Evolutionary conservation across 1,140 invertebrate genomes (phyloP).

Genomic region (Homalodisca vitripennis): DNA sequence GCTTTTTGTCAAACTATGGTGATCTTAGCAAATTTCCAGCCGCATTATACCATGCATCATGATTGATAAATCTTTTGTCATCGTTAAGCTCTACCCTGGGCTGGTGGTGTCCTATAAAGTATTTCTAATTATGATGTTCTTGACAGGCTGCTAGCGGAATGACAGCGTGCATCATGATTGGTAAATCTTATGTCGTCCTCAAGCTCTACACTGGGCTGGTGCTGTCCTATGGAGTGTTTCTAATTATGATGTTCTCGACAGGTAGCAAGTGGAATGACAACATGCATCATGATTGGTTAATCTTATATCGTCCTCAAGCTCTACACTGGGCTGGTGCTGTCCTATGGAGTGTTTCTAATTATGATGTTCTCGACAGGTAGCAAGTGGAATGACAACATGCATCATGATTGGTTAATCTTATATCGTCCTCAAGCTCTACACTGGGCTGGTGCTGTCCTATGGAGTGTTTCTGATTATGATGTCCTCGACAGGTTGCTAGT

Average conservation of each 20-base stretch:
- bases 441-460: conserved; percentile 54
- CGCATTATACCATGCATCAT: conserved; percentile 63
- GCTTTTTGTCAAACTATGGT: neutral
- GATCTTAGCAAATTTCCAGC: conserved; percentile 52
- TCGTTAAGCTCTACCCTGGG: conserved; percentile 66
- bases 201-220: conserved; percentile 59
- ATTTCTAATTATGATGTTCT: conserved; percentile 67
- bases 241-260: conserved; percentile 71
- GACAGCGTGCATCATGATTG: conserved; percentile 63
- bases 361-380: conserved; percentile 69
- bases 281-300: conserved; percentile 65
- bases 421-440: conserved; percentile 64
- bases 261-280: conserved; percentile 61
- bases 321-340: conserved; percentile 54
- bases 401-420: conserved; percentile 71
- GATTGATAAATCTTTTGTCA: conserved; percentile 69
- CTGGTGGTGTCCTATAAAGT: conserved; percentile 49
- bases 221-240: conserved; percentile 51
- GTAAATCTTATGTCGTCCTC: conserved; percentile 69
- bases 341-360: conserved; percentile 50
- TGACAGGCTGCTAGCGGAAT: conserved; percentile 62
- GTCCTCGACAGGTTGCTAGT: conserved; percentile 64
- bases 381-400: conserved; percentile 63
- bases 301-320: conserved; percentile 73
- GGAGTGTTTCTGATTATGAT: conserved; percentile 59